Evolutionary conservation across 2,797 vertebrate species (phyloP), one percentile per base, ranked within the genome.

Genomic region (Muraenolepis orangiensis): DNA sequence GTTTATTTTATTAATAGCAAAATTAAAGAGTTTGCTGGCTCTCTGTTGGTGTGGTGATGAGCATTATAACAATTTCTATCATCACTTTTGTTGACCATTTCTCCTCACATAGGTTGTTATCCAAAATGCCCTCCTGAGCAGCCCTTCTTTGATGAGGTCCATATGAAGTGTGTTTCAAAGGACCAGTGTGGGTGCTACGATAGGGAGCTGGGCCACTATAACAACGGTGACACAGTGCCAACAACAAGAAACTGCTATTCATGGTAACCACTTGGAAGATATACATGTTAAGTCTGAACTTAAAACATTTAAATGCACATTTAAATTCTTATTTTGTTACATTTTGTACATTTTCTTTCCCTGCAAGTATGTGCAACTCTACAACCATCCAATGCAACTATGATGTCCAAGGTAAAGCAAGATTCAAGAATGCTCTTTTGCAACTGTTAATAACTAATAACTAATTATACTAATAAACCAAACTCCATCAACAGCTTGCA

Each of bases 81-180:
- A 26, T 67, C 6, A 29, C 28, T 67, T 6, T 67, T 34, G 31
- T 13, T 70, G 69, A 14, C 13, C n/a, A 70, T 13, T 38, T 36
- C 20, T 11, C 34, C n/a, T 23, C 14, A 80, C 76, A 76, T 74
- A 98, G 96, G 96, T 57, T 98, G 96, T 88, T 98, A 97, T 84
- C 95, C 96, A 74, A 90, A 91, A 38, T 98, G 96, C 82, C 95
- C 95, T 31, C 66, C 83, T 31, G 81, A 84, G 46, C 84, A 93
- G 16, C 92, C 95, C 29, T 96, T 93, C 89, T 96, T 97, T 77
- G 92, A 98, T 71, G 96, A 98, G 81, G 93, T 94, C 72, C 82
- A 78, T 26, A 97, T 96, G 96, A 88, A 82, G 18, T 97, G 96
- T 4, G 95, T 96, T 75, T 74, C 80, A 34, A 90, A 87, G 72